phyloP scores from a whole-genome alignment of 2,113 vertebrate genomes.

The Callopanchax toddi region DNA sequence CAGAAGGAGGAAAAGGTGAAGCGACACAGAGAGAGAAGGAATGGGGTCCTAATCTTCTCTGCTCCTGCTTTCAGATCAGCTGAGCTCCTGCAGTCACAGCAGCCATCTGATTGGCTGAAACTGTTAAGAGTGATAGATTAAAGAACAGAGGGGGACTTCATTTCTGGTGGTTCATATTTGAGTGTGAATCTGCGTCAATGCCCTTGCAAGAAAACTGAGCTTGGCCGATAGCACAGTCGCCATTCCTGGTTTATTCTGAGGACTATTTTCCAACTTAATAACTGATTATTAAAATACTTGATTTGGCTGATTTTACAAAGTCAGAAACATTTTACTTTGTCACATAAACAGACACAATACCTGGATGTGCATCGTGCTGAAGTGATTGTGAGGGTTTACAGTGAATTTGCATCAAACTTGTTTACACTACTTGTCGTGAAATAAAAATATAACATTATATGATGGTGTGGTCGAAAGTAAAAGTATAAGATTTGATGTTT shows the following conservation, averaged over 20 bases:
- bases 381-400: not conserved
- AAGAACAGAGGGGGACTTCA: conserved; percentile 38
- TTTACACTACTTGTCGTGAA: too few species aligned
- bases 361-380: too few species aligned
- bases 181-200: conserved; percentile 18
- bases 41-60: conserved; percentile 69
- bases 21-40: conserved; percentile 30
- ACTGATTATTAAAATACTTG: not conserved
- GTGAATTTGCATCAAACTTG: too few species aligned
- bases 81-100: conserved; percentile 43
- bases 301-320: not conserved
- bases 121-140: conserved; percentile 45
- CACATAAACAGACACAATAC: too few species aligned
- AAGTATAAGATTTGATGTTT: too few species aligned
- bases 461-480: too few species aligned
- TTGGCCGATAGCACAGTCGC: conserved; percentile 10
- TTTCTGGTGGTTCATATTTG: conserved; percentile 19
- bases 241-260: not conserved
- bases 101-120: conserved; percentile 48
- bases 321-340: not conserved
- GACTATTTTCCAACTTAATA: not conserved
- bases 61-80: conserved; percentile 49
- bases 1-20: conserved; percentile 37
- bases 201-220: conserved; percentile 18
- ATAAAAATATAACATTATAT: too few species aligned